Evolutionary conservation across 2,888 invertebrate genomes (phyloP).

Genomic region (Craniophora ligustri): DNA sequence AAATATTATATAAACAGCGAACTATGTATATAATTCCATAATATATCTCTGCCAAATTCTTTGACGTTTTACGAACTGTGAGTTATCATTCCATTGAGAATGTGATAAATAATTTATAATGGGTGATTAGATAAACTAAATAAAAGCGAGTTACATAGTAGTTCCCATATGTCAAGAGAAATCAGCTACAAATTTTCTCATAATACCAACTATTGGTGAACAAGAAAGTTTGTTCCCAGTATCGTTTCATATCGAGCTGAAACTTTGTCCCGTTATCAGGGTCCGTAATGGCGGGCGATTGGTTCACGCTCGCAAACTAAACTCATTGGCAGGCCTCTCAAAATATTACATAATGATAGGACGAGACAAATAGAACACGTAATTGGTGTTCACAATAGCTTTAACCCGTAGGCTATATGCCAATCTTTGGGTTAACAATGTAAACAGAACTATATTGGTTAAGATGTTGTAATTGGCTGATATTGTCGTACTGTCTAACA

Average conservation of each 20-base stretch:
- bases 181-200: constrained; percentile 15
- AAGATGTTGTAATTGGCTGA: not conserved
- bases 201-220: constrained; percentile 28
- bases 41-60: no score
- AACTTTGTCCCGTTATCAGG: constrained; percentile 70
- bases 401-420: constrained; percentile 66
- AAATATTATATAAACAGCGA: no score
- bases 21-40: no score
- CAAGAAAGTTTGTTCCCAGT: constrained; percentile 47
- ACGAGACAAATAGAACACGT: constrained; percentile 80
- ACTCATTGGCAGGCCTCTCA: constrained; percentile 72
- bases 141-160: no score
- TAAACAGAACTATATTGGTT: not conserved
- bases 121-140: no score
- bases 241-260: constrained; percentile 62
- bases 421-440: constrained; percentile 31
- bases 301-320: constrained; percentile 75
- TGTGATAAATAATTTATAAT: no score
- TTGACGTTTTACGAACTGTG: no score
- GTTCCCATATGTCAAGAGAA: no score
- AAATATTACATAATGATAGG: constrained; percentile 64
- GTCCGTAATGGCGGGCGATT: constrained; percentile 72
- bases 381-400: constrained; percentile 81
- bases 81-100: no score
- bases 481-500: not conserved